Base-by-base conservation (phyloP, 2,113 vertebrate genomes). In the Oxyruncus cristatus region DNA sequence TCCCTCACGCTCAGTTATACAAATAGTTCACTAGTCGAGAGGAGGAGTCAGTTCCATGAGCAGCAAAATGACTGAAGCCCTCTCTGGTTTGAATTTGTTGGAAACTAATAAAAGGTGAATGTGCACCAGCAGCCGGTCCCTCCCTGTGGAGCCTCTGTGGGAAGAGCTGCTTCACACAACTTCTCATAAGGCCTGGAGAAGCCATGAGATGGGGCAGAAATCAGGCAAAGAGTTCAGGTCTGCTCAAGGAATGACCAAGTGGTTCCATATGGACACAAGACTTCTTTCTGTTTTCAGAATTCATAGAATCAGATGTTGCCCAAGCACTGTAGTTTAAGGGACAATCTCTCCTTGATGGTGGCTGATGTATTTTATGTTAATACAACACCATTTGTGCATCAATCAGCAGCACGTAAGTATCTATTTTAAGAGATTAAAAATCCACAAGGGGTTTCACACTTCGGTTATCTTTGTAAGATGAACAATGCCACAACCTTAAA, bases 31-130 rank as follows among this genome's bases (percentile, higher is more conserved):
- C 52, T 30, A 56, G 16, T 20, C 0, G 4, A 75, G 55, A 39
- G 0, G 0, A 63, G 23, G 26, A 63, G 27, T 33, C 11, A 0
- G 21, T 21, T 71, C 89, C 70, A 30, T 0, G 0, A 73, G 58
- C 59, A 91, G 80, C n/a, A 94, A 63, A 87, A 50, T 8, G 4
- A 55, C 33, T 71, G 32, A 66, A 37, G 24, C 17, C 46, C 80
- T 30, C 28, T 70, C 66, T 39, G 14, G 4, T 85, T 73, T 75
- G 70, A 59, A 50, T 67, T 42, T 18, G 30, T 2, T 67, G 27
- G 46, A 37, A 63, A 77, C 5, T 41, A 49, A 24, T 6, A n/a
- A 80, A 44, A 73, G 23, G 11, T 14, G 49, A 67, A 30, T 23
- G 12, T 12, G 1, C 0, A 2, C 50, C 14, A 19, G 41, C 24